Evolutionary conservation across 2,797 vertebrate species (phyloP), one percentile per base, ranked within the genome.

Genomic region (Sebastes flavidus): DNA sequence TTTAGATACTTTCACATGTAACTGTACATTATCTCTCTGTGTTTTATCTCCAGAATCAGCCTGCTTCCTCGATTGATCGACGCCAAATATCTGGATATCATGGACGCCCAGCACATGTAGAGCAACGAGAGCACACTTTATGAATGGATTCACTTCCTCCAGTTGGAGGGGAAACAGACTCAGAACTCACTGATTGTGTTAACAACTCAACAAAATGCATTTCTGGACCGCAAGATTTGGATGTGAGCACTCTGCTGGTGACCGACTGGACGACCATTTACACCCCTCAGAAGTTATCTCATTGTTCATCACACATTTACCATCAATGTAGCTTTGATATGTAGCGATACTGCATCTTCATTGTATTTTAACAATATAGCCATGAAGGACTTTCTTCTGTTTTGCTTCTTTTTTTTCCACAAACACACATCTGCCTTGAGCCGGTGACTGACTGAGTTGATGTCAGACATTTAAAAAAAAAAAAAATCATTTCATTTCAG

Each of bases 31-130:
- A 1, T 69, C 8, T 78, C 8, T 84, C 3, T 88, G 29, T 92
- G 25, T 83, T 78, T 82, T 20, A 24, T 82, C 55, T 74, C 89
- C 89, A 99, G 98, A 94, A 98, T 95, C 75, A 96, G 90, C 77
- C 83, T 99, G 83, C 95, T 99, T 42, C 98, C 98, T 2, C 96
- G 85, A 92, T 90, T 98, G 69, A 99, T 98, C 6, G 96, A 98
- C 60, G 95, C 96, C 78, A 98, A 98, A 75, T 99, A 98, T 81
- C 92, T 99, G 92, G 97, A 99, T 32, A 97, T 96, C 63, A 97
- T 98, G 96, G 97, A 99, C 42, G 94, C 97, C 0, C 97, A 98
- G 85, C 95, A 98, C 88, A 94, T 94, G 91, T 95, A 90, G 78
- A 83, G 1, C 60, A 46, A 72, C 20, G 18, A 25, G 11, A 71